Conservation (phyloP, 2,888 invertebrate species). For the Drepana falcataria region DNA sequence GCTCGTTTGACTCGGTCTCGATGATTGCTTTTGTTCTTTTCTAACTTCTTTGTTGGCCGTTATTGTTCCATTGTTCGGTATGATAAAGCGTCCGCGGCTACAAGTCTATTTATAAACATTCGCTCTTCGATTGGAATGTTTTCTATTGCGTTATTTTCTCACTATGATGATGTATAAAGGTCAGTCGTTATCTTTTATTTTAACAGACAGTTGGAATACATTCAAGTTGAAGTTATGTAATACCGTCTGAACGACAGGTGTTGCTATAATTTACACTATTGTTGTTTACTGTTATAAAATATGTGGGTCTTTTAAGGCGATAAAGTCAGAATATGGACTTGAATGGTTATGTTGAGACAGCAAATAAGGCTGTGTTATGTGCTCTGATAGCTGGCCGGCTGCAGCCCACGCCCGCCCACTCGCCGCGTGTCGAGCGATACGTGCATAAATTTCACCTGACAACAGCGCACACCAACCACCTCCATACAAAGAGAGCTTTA, state of each 20-base stretch:
- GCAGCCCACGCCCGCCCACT: conserved; percentile 56
- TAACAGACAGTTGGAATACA: conserved; percentile 5
- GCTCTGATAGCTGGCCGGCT: conserved; percentile 32
- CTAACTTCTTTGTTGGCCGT: conserved; percentile 64
- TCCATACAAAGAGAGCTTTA: conserved; percentile 6
- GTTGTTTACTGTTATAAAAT: conserved; percentile 34
- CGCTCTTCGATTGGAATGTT: conserved; percentile 47
- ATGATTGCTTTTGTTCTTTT: conserved; percentile 68
- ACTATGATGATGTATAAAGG: conserved; percentile 33
- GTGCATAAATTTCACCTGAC: conserved; percentile 66
- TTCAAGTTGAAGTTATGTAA: conserved; percentile 18
- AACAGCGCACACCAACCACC: conserved; percentile 21
- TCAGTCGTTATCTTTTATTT: conserved; percentile 17
- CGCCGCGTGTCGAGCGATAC: conserved; percentile 41
- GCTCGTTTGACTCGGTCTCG: conserved; percentile 49
- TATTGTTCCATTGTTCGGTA: conserved; percentile 66
- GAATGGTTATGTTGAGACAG: conserved; percentile 45
- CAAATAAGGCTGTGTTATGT: conserved; percentile 36
- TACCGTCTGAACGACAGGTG: conserved; percentile 24
- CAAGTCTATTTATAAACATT: conserved; percentile 63
- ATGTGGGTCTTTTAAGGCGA: conserved; percentile 35
- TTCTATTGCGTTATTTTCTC: conserved; percentile 33
- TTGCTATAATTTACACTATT: conserved; percentile 28
- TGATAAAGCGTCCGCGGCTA: conserved; percentile 47
- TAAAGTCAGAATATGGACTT: conserved; percentile 47